These are phyloP conservation scores for Zosterops borbonicus DNA, from an alignment of 2,113 vertebrate species.

Conservation along the genomic window DNA sequence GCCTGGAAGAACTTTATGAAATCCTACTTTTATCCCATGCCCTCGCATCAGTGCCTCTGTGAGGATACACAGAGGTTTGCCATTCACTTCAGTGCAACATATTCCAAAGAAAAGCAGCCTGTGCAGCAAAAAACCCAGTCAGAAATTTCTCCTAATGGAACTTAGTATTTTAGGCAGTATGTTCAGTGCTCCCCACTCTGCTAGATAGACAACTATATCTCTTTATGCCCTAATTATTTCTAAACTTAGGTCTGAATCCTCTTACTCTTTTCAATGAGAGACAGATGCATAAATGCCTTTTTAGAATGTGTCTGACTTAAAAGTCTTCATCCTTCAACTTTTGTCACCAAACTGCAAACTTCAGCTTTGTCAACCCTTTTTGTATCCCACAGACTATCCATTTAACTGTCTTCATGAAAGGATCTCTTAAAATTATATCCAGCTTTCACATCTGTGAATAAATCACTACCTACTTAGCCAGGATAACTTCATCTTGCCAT, in stretches of 20 bases:
- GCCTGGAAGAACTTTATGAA: background rate
- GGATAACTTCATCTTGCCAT: background rate
- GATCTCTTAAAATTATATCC: background rate
- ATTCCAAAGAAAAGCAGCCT: background rate
- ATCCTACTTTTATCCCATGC: background rate
- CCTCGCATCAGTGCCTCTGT: background rate
- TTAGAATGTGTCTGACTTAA: slow-evolving; percentile 18
- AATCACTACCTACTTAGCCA: background rate
- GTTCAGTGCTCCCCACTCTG: background rate
- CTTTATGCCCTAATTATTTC: slow-evolving; percentile 48
- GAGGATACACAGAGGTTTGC: background rate
- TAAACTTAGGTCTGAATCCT: slow-evolving; percentile 42
- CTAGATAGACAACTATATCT: slow-evolving; percentile 7
- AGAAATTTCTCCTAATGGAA: background rate
- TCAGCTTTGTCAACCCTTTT: background rate
- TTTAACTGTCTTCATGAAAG: background rate
- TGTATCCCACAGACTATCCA: background rate
- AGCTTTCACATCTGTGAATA: background rate
- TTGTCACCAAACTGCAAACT: background rate
- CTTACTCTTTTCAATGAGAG: slow-evolving; percentile 14
- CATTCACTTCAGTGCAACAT: background rate
- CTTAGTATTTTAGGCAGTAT: background rate
- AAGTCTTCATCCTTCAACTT: background rate
- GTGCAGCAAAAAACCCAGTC: background rate
- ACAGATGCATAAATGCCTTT: background rate